Evolutionary conservation across 2,797 vertebrate genomes (phyloP).

Genomic region (Typhlichthys eigenmanni): DNA sequence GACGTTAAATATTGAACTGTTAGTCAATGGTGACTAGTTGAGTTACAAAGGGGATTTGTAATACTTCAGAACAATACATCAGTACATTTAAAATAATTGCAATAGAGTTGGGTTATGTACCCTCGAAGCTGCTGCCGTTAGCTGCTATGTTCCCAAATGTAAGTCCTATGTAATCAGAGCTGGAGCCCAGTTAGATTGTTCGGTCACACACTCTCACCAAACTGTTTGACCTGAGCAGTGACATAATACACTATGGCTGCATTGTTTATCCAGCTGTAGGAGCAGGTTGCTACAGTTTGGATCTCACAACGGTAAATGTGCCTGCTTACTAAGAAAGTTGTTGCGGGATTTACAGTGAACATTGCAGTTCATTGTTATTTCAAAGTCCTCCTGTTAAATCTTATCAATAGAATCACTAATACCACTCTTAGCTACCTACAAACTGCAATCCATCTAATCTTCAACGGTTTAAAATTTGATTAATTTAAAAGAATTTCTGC

Average conservation of each 20-base stretch:
- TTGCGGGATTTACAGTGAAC: slow-evolving; percentile 9
- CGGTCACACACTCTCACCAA: slow-evolving; percentile 7
- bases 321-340: background rate
- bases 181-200: background rate
- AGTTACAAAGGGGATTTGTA: no score
- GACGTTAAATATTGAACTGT: background rate
- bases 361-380: no score
- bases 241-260: slow-evolving; percentile 6
- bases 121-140: background rate
- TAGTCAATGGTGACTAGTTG: no score
- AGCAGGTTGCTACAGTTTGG: slow-evolving; percentile 10
- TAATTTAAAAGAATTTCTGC: background rate
- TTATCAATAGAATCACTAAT: background rate
- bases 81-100: no score
- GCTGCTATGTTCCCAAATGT: background rate
- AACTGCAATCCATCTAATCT: background rate
- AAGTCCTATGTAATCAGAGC: background rate
- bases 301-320: background rate
- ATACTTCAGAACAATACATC: no score
- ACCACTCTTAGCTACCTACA: background rate
- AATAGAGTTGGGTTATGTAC: background rate
- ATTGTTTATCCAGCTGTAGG: slow-evolving; percentile 36
- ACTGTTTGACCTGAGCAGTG: slow-evolving; percentile 21
- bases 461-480: background rate
- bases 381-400: no score